Base-by-base conservation (phyloP, 2,797 vertebrate genomes). In the Halcyon badia region DNA sequence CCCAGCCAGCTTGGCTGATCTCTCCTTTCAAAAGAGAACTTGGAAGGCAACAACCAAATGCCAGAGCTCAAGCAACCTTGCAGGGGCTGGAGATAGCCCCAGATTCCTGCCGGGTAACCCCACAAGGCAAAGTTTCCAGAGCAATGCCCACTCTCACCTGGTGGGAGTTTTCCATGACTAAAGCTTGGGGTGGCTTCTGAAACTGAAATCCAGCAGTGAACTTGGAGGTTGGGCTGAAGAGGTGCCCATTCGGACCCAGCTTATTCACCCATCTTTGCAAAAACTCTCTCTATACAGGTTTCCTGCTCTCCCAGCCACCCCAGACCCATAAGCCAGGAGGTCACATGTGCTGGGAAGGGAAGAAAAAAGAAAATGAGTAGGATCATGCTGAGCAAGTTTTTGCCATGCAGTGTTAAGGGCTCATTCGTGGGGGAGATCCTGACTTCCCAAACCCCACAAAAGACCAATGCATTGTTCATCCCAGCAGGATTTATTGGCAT, bases 351-450 rank as follows among this genome's bases (percentile, higher is more conserved):
- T 26, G 35, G 28, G 35, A 75, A 70, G 66, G 44, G 51, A 73
- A 44, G 9, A 18, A 52, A 48, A 52, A 56, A 72, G 26, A n/a
- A 18, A 39, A 58, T n/a, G 6, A 30, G 31, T 25, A n/a, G 73
- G 31, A 61, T 61, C 46, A 4, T 10, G n/a, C 41, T 5, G 2
- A 79, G 39, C 28, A n/a, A 12, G 15, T 54, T 54, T 31, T 20
- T 37, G 46, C 66, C 56, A 52, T 2, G 22, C 25, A 46, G 52
- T 1, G 1, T 18, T 0, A 5, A 54, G 35, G 60, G 19, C 48
- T 62, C 9, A 1, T 62, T 31, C 1, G 1, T 0, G 1, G 37
- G 22, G 48, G 42, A 72, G 54, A 49, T 7, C 60, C n/a, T 58
- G 39, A 56, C 44, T 75, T 65, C 52, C 41, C 79, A 56, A 76